A percentile compares a stretch with the other conserved stretches of the same genome.
phyloP scores from a whole-genome alignment of 2,888 invertebrate species.

The Acrobasis consociella region DNA sequence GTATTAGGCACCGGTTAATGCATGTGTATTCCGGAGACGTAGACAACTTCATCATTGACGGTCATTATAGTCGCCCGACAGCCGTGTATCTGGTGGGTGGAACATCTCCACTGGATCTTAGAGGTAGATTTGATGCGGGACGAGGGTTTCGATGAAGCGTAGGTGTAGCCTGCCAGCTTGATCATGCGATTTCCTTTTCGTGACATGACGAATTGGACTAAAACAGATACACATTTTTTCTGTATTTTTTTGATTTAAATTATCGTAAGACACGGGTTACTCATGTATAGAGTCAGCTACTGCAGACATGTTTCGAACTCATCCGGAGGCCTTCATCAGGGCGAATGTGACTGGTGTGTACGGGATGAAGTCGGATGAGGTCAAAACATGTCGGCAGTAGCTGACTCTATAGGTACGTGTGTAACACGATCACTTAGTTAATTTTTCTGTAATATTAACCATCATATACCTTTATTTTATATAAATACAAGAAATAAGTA shows the following conservation, averaged over 20 bases:
- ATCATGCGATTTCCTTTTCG: constrained; percentile 37
- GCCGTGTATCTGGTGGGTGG: constrained; percentile 37
- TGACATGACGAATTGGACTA: constrained; percentile 23
- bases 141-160: constrained; percentile 22
- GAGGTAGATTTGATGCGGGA: neutral
- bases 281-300: too few species aligned
- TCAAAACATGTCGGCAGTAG: too few species aligned
- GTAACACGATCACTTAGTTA: too few species aligned
- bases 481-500: too few species aligned
- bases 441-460: too few species aligned
- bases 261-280: too few species aligned
- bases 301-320: too few species aligned
- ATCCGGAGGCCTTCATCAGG: too few species aligned
- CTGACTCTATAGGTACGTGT: too few species aligned
- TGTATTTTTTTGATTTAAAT: neutral
- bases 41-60: neutral
- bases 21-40: neutral
- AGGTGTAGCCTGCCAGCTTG: constrained; percentile 33
- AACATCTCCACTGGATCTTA: constrained; percentile 39
- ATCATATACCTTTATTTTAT: too few species aligned
- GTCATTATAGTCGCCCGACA: constrained; percentile 34
- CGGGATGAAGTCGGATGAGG: too few species aligned
- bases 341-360: too few species aligned
- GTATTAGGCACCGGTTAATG: constrained; percentile 20
- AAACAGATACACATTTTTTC: neutral